Conservation (phyloP, 2,797 vertebrate species). For the Sitta carolinensis region DNA sequence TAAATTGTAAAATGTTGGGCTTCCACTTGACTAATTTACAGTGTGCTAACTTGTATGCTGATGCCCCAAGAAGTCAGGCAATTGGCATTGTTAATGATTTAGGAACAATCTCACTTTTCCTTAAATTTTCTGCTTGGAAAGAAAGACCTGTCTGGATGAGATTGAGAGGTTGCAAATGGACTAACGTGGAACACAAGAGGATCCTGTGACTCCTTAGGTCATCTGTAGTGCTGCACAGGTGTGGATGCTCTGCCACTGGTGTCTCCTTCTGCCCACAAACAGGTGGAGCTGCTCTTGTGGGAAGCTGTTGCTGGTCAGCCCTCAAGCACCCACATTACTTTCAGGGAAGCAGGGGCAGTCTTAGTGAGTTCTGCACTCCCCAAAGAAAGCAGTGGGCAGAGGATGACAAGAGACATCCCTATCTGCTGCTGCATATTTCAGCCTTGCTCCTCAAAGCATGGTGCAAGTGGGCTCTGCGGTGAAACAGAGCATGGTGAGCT, state of each 20-base stretch:
- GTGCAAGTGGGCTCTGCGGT: background rate
- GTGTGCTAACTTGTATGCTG: background rate
- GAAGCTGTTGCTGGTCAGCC: fast-evolving
- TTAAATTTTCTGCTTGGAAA: background rate
- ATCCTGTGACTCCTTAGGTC: background rate
- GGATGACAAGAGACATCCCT: background rate
- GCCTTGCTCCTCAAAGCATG: fast-evolving
- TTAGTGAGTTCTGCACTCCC: too few relatives aligned
- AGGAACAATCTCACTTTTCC: background rate
- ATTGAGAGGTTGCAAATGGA: background rate
- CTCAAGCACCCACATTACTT: background rate
- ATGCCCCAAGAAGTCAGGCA: background rate
- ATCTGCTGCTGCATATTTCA: fast-evolving
- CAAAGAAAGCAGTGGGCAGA: background rate
- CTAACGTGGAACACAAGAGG: fast-evolving
- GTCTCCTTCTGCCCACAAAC: fast-evolving
- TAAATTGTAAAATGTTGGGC: background rate
- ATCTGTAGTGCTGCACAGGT: fast-evolving
- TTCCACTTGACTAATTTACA: background rate
- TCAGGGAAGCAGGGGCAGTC: background rate
- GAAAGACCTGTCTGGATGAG: background rate
- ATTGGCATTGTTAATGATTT: background rate
- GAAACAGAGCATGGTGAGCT: background rate
- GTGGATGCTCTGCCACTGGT: fast-evolving
- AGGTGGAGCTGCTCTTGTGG: background rate